Percentiles rank a stretch among this genome's conserved stretches.
Conservation (phyloP, 2,113 vertebrate species). For the Cathartes aura region DNA sequence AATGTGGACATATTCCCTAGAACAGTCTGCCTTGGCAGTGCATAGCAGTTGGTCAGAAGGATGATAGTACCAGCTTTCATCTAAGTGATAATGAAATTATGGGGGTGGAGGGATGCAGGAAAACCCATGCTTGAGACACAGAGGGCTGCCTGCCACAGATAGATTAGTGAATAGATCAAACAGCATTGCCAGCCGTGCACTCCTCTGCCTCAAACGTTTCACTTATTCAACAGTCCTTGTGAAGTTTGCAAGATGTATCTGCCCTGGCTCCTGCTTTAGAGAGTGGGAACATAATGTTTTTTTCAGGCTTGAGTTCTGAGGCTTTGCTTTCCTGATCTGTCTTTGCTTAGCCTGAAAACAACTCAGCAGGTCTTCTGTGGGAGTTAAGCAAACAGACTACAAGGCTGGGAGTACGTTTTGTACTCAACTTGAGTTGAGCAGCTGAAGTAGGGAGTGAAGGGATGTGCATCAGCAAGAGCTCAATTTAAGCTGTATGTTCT, state of each 20-base stretch:
- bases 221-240: neutral
- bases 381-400: neutral
- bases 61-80: neutral
- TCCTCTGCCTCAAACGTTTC: neutral
- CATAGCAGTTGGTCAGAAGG: neutral
- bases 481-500: neutral
- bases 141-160: neutral
- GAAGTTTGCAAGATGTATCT: neutral
- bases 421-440: neutral
- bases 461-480: neutral
- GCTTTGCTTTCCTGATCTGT: neutral
- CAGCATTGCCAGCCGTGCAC: neutral
- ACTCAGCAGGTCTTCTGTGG: neutral
- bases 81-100: neutral
- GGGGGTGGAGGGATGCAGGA: neutral
- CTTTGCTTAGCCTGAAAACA: slow-evolving; percentile 10
- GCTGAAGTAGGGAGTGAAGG: neutral
- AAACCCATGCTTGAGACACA: neutral
- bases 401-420: neutral
- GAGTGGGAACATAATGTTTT: neutral
- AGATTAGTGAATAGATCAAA: neutral
- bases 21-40: neutral
- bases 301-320: neutral
- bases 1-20: neutral
- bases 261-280: neutral